Evolutionary conservation across 2,888 invertebrate species (phyloP).

Genomic region (Xanthostigma xanthostigma): DNA sequence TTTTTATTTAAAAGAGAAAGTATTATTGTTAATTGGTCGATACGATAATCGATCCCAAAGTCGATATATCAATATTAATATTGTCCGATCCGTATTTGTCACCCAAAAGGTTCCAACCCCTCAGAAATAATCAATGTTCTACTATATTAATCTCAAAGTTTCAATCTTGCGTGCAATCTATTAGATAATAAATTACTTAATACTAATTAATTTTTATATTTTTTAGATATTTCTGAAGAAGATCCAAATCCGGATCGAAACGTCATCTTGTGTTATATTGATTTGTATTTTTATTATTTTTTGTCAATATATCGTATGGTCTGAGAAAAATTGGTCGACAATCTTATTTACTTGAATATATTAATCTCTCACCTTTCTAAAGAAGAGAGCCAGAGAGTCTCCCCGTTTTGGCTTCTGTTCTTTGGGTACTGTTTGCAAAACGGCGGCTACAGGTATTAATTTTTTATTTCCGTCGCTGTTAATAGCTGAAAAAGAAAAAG

Average conservation of each 20-base stretch:
- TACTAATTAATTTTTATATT: no score
- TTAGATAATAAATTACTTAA: no score
- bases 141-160: conserved; percentile 1
- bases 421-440: conserved; percentile 6
- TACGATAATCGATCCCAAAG: no score
- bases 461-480: conserved; percentile 24
- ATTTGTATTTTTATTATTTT: no score
- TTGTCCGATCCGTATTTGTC: neutral
- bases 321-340: no score
- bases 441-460: conserved; percentile 20
- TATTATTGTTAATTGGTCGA: neutral
- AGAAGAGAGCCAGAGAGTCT: conserved; percentile 61
- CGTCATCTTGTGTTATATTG: no score
- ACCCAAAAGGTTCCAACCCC: neutral
- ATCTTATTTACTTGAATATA: no score
- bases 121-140: neutral
- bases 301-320: no score
- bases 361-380: conserved; percentile 55
- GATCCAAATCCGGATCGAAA: no score
- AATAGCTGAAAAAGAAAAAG: conserved; percentile 11
- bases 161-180: no score
- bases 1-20: conserved; percentile 3
- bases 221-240: no score
- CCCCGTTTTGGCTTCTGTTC: conserved; percentile 35
- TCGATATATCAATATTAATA: no score